These are phyloP conservation scores for Sardina pilchardus DNA, from an alignment of 2,113 vertebrate species.

Conservation along the genomic window DNA sequence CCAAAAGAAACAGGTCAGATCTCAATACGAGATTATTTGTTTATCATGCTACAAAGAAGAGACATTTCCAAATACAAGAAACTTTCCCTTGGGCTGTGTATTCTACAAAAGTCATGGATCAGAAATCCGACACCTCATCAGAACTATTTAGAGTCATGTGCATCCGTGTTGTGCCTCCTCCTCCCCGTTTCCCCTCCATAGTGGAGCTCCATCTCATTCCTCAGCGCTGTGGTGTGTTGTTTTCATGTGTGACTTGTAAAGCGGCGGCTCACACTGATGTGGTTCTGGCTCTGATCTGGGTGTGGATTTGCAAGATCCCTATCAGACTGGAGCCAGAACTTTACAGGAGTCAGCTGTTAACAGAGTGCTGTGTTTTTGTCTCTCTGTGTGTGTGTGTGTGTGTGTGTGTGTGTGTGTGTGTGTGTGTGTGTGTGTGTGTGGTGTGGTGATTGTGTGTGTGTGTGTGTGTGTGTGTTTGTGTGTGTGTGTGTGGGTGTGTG, in stretches of 20 bases:
- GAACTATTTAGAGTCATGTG: not conserved
- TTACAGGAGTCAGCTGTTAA: not conserved
- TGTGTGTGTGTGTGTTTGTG: constrained; percentile 17
- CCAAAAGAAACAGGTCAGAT: too few species aligned
- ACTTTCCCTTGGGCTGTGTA: too few species aligned
- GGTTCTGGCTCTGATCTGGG: not conserved
- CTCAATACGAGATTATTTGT: too few species aligned
- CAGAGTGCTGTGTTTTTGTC: not conserved
- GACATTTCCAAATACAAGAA: too few species aligned
- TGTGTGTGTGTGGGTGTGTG: constrained; percentile 39
- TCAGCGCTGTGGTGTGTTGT: not conserved
- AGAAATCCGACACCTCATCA: not conserved
- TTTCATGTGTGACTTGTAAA: not conserved
- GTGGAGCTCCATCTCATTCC: not conserved
- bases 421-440: not conserved
- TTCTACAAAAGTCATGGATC: not conserved
- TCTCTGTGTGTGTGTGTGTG: not conserved
- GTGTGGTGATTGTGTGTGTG: not conserved
- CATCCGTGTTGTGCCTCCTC: not conserved
- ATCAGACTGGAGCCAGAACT: not conserved
- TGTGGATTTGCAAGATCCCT: not conserved
- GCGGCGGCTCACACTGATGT: not conserved
- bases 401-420: not conserved
- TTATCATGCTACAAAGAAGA: too few species aligned
- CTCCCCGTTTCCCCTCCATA: not conserved